phyloP scores from a whole-genome alignment of 2,797 vertebrate genomes.

The Paedocypris micromegethes region DNA sequence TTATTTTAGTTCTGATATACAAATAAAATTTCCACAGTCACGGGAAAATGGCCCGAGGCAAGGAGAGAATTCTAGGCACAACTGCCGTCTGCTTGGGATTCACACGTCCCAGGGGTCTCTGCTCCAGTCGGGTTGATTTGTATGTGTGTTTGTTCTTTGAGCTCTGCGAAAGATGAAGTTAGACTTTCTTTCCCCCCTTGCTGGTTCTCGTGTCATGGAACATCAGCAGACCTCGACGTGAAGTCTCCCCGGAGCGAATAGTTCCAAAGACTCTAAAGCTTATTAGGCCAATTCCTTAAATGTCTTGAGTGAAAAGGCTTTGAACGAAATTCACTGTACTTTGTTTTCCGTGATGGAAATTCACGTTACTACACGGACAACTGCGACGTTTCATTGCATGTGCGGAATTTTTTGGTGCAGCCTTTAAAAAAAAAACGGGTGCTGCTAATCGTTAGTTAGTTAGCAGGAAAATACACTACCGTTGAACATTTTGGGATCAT shows the following conservation, averaged over 20 bases:
- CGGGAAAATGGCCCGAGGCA: constrained; percentile 42
- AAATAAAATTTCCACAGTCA: constrained; percentile 41
- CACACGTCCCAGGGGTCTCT: constrained; percentile 15
- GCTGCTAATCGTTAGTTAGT: too few relatives aligned
- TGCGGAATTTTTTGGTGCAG: too few relatives aligned
- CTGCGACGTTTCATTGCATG: too few relatives aligned
- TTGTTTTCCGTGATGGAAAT: too few relatives aligned
- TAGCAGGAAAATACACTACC: too few relatives aligned
- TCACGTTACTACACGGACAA: too few relatives aligned
- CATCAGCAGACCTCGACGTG: constrained; percentile 18
- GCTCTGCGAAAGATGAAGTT: constrained; percentile 9
- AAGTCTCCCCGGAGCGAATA: constrained; percentile 1
- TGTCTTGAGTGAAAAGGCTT: background rate
- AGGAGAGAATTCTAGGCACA: constrained; percentile 21
- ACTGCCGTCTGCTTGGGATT: constrained; percentile 5
- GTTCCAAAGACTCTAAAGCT: constrained; percentile 1
- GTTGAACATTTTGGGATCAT: too few relatives aligned
- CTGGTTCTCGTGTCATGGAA: constrained; percentile 2
- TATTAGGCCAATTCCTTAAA: background rate
- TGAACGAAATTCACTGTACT: background rate
- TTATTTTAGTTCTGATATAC: constrained; percentile 16
- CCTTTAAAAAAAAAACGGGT: too few relatives aligned
- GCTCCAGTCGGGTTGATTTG: constrained; percentile 25
- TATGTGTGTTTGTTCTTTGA: constrained; percentile 27
- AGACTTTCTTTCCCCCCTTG: background rate